Conservation (phyloP, 2,888 invertebrate species). For the Dicycla oo region DNA sequence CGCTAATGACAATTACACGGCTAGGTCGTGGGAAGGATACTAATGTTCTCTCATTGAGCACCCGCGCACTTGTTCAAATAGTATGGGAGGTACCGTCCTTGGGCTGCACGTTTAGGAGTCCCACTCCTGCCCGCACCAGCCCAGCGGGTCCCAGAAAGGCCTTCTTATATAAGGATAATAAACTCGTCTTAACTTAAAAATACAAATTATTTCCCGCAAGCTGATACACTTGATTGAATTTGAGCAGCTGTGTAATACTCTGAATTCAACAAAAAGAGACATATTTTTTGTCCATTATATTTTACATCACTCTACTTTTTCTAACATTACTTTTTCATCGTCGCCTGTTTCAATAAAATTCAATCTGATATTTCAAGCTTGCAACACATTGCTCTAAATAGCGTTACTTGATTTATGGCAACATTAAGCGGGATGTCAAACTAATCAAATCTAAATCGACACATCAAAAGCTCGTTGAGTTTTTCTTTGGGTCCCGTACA, state of each 20-base stretch:
- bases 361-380: constrained; percentile 14
- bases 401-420: constrained; percentile 49
- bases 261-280: constrained; percentile 12
- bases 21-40: no score
- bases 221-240: constrained; percentile 6
- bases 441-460: constrained; percentile 42
- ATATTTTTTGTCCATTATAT: background rate
- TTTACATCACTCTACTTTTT: background rate
- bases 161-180: no score
- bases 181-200: background rate
- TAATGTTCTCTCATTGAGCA: no score
- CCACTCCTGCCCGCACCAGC: no score
- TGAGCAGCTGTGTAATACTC: background rate
- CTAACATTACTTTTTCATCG: background rate
- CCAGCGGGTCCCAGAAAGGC: no score
- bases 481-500: background rate
- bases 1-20: no score
- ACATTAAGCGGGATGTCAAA: constrained; percentile 33
- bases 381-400: constrained; percentile 52
- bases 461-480: constrained; percentile 43
- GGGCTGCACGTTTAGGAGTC: no score
- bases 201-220: background rate
- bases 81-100: no score
- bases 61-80: no score
- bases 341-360: constrained; percentile 23